Conservation (phyloP, 2,113 vertebrate species). For the Odobenus rosmarus region DNA sequence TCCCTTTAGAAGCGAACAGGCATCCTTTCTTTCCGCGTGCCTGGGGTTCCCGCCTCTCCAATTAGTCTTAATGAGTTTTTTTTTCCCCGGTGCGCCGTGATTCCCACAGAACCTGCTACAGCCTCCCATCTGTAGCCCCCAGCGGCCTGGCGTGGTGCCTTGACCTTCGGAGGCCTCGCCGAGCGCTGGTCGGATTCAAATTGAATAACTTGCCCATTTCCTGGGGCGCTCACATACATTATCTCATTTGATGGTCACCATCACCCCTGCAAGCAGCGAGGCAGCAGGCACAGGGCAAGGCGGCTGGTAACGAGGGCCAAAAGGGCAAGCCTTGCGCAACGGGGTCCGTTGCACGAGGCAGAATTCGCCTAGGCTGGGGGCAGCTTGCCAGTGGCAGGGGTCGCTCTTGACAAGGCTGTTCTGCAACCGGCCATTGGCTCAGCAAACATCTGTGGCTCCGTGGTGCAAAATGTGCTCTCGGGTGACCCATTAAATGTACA, state of each 20-base stretch:
- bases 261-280: neutral
- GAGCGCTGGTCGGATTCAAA: neutral
- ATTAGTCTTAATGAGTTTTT: conserved; percentile 68
- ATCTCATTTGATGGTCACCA: neutral
- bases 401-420: conserved; percentile 17
- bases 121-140: conserved; percentile 20
- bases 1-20: conserved; percentile 34
- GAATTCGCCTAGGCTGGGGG: neutral
- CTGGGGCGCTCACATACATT: conserved; percentile 40
- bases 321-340: neutral
- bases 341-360: neutral
- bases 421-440: neutral
- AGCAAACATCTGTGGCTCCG: conserved; percentile 41
- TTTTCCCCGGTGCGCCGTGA: neutral
- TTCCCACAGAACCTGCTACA: neutral
- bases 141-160: neutral
- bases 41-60: conserved; percentile 54
- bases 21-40: neutral
- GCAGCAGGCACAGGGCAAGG: neutral
- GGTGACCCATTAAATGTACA: conserved; percentile 62
- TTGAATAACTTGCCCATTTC: conserved; percentile 36
- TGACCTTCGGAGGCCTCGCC: conserved; percentile 7
- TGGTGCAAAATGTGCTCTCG: conserved; percentile 28
- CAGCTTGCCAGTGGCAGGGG: neutral
- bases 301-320: neutral